Evolutionary conservation across 1,140 invertebrate genomes (phyloP).

Genomic region (Cherax destructor): DNA sequence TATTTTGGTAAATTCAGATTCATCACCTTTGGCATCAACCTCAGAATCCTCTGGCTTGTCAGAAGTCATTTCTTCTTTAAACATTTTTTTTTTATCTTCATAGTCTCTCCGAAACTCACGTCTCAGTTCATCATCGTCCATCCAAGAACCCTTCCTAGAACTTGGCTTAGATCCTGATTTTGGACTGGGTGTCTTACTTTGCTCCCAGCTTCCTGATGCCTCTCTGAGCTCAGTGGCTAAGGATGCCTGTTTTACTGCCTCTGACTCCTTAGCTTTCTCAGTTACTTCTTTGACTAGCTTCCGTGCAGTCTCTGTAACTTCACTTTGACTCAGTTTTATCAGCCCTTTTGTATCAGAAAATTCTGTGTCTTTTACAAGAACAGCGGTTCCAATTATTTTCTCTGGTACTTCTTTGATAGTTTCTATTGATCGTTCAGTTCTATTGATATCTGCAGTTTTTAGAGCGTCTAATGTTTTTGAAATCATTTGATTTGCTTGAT

Average conservation of each 20-base stretch:
- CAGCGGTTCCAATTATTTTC: slow-evolving; percentile 65
- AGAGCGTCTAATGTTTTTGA: slow-evolving; percentile 68
- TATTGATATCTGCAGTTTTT: slow-evolving; percentile 58
- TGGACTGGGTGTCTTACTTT: slow-evolving; percentile 34
- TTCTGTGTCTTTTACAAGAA: slow-evolving; percentile 76
- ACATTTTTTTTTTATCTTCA: slow-evolving; percentile 69
- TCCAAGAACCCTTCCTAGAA: slow-evolving; percentile 64
- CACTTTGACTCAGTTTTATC: slow-evolving; percentile 56
- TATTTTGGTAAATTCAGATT: not conserved
- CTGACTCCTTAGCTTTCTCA: slow-evolving; percentile 75
- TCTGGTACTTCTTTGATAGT: slow-evolving; percentile 73
- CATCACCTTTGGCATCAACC: slow-evolving; percentile 41
- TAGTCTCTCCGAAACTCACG: slow-evolving; percentile 62
- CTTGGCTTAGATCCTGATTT: slow-evolving; percentile 46
- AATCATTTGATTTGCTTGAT: slow-evolving; percentile 72
- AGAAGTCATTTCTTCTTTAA: slow-evolving; percentile 67
- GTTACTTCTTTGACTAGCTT: slow-evolving; percentile 74
- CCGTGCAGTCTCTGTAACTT: slow-evolving; percentile 67
- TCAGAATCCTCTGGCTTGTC: slow-evolving; percentile 35
- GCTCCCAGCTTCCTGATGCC: slow-evolving; percentile 25
- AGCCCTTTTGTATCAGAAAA: slow-evolving; percentile 73
- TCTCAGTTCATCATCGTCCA: slow-evolving; percentile 60
- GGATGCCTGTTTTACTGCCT: slow-evolving; percentile 73
- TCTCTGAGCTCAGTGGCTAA: slow-evolving; percentile 17
- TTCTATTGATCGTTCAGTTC: slow-evolving; percentile 70